Percentiles rank a stretch among this genome's conserved stretches.
Evolutionary conservation across 2,113 vertebrate genomes (phyloP).

Genomic region (Xiphias gladius): DNA sequence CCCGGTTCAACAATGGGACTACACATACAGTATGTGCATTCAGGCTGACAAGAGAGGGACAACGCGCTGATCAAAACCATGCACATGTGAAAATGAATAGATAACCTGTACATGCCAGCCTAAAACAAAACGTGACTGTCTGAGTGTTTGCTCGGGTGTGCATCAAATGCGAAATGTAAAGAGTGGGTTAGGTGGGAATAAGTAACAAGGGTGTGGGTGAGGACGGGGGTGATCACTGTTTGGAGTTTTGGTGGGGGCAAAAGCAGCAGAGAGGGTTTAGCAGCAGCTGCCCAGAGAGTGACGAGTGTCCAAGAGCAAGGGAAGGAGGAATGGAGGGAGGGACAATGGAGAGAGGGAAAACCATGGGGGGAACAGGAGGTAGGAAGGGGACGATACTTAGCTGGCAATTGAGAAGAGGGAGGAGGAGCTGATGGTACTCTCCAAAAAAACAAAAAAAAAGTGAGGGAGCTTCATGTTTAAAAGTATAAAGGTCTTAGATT

Average conservation of each 20-base stretch:
- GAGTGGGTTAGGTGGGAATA: constrained; percentile 6
- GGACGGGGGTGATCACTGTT: not conserved
- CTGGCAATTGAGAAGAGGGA: constrained; percentile 8
- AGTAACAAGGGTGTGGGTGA: not conserved
- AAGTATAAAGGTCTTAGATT: not conserved
- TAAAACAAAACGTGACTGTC: not conserved
- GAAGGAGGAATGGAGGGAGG: constrained; percentile 5
- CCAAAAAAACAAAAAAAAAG: not conserved
- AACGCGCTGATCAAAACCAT: constrained; percentile 14
- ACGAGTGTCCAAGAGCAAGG: constrained; percentile 58
- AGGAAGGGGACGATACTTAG: not conserved
- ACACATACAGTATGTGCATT: constrained; percentile 3
- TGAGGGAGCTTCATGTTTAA: too few relatives aligned
- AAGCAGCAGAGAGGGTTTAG: constrained; percentile 65
- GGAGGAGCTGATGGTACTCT: not conserved
- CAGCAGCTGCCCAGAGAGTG: constrained; percentile 84
- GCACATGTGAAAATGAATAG: not conserved
- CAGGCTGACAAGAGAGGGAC: not conserved
- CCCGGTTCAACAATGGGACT: constrained; percentile 23
- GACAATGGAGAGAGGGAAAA: constrained; percentile 32
- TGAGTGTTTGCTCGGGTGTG: not conserved
- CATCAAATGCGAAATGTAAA: not conserved
- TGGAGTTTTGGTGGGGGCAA: constrained; percentile 9
- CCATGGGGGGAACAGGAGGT: not conserved
- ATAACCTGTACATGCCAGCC: too few relatives aligned